A percentile compares a stretch with the other conserved stretches of the same genome.
Evolutionary conservation across 1,140 invertebrate species (phyloP).

Genomic region (Oppia nitens): DNA sequence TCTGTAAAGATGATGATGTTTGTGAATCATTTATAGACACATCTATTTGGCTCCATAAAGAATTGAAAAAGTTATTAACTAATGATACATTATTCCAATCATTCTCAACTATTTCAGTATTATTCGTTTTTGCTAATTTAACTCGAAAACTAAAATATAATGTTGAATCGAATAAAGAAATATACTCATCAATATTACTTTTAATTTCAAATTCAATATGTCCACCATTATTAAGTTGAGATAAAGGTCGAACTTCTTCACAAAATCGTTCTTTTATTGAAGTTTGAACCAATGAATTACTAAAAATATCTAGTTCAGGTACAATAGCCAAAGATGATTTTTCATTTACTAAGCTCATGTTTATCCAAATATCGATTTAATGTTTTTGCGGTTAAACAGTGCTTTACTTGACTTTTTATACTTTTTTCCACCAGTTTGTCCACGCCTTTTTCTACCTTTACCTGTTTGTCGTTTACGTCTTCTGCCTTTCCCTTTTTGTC

Average conservation of each 20-base stretch:
- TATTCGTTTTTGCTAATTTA: slow-evolving; percentile 19
- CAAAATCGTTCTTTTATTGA: slow-evolving; percentile 26
- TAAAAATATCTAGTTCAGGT: slow-evolving; percentile 31
- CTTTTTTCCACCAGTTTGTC: no score
- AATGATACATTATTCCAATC: slow-evolving; percentile 17
- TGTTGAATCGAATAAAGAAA: slow-evolving; percentile 27
- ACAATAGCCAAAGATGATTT: slow-evolving; percentile 1
- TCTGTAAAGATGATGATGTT: slow-evolving; percentile 28
- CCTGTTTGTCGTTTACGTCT: no score
- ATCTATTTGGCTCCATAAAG: slow-evolving; percentile 29
- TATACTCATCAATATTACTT: slow-evolving; percentile 27
- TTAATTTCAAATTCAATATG: slow-evolving; percentile 30
- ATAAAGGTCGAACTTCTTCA: slow-evolving; percentile 30
- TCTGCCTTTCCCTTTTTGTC: no score
- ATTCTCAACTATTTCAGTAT: slow-evolving; percentile 14
- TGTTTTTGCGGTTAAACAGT: not conserved
- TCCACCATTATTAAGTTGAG: slow-evolving; percentile 25
- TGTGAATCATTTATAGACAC: slow-evolving; percentile 32
- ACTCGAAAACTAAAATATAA: slow-evolving; percentile 26
- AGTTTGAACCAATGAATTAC: slow-evolving; percentile 29
- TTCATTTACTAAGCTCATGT: slow-evolving; percentile 13
- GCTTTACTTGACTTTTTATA: not conserved
- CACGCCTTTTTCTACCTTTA: not conserved
- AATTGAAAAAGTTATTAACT: slow-evolving; percentile 30
- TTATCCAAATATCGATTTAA: not conserved